phyloP scores from a whole-genome alignment of 2,888 invertebrate species.

The Himalopsyche kuldschensis region DNA sequence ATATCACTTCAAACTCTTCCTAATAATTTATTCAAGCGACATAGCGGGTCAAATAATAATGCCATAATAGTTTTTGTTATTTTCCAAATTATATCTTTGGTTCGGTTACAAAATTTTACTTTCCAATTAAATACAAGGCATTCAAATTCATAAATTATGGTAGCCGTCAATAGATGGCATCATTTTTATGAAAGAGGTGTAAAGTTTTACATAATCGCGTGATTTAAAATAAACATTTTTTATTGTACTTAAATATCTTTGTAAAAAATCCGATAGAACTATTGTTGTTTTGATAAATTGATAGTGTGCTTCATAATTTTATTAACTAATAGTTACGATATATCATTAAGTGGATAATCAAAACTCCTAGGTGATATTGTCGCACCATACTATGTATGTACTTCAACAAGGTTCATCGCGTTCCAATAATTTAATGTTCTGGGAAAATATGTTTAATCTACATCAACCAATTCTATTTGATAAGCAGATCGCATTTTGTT shows the following conservation, averaged over 20 bases:
- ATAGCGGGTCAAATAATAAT: background rate
- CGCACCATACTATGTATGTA: too few species aligned
- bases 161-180: background rate
- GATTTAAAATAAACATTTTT: too few species aligned
- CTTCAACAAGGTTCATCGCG: too few species aligned
- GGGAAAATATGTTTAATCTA: too few species aligned
- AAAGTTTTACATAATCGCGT: too few species aligned
- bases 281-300: background rate
- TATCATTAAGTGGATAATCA: too few species aligned
- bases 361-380: too few species aligned
- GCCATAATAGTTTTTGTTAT: background rate
- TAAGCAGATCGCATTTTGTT: too few species aligned
- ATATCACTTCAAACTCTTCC: background rate
- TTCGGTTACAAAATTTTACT: background rate
- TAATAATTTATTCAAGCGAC: background rate
- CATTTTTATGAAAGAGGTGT: background rate
- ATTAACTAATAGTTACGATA: too few species aligned
- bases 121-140: background rate
- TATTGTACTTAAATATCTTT: background rate
- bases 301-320: too few species aligned
- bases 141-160: background rate
- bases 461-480: too few species aligned
- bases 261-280: background rate
- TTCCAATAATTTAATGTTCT: too few species aligned
- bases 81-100: background rate